phyloP scores from a whole-genome alignment of 2,888 invertebrate genomes.

The Chymomyza caudatula region DNA sequence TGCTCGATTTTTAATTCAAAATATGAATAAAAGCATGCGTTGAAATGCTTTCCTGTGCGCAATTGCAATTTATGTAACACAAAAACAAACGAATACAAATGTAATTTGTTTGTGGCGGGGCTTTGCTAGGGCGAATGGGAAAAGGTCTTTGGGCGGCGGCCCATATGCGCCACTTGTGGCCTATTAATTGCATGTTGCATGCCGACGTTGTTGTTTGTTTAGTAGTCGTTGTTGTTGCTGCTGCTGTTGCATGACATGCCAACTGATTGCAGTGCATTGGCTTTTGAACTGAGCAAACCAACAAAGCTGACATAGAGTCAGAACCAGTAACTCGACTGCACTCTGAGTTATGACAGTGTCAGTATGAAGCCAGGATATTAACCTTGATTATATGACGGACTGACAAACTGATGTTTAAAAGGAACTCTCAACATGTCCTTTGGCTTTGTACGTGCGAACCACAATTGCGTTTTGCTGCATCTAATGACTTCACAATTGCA shows the following conservation, averaged over 20 bases:
- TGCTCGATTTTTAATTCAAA: slow-evolving; percentile 37
- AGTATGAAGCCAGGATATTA: slow-evolving; percentile 53
- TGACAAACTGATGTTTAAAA: not conserved
- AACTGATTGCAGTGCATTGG: slow-evolving; percentile 37
- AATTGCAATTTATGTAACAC: slow-evolving; percentile 40
- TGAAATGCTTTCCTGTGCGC: slow-evolving; percentile 63
- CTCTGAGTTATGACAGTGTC: not conserved
- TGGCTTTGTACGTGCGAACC: slow-evolving; percentile 54
- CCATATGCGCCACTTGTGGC: slow-evolving; percentile 51
- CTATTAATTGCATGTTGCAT: slow-evolving; percentile 56
- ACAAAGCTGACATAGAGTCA: not conserved
- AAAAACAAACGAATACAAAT: not conserved
- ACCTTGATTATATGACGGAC: slow-evolving; percentile 38
- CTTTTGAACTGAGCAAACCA: slow-evolving; percentile 38
- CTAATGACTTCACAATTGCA: slow-evolving; percentile 34
- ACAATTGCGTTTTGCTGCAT: slow-evolving; percentile 59
- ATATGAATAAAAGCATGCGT: slow-evolving; percentile 67
- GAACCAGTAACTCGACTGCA: not conserved
- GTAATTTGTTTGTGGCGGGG: not conserved
- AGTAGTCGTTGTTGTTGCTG: not conserved
- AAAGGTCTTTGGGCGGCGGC: not conserved
- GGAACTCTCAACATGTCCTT: slow-evolving; percentile 23
- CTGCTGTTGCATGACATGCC: slow-evolving; percentile 32
- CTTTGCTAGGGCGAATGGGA: not conserved
- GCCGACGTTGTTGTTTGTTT: slow-evolving; percentile 22